These are phyloP conservation scores for Drosophila dives DNA, from an alignment of 2,888 invertebrate species.

Conservation along the genomic window DNA sequence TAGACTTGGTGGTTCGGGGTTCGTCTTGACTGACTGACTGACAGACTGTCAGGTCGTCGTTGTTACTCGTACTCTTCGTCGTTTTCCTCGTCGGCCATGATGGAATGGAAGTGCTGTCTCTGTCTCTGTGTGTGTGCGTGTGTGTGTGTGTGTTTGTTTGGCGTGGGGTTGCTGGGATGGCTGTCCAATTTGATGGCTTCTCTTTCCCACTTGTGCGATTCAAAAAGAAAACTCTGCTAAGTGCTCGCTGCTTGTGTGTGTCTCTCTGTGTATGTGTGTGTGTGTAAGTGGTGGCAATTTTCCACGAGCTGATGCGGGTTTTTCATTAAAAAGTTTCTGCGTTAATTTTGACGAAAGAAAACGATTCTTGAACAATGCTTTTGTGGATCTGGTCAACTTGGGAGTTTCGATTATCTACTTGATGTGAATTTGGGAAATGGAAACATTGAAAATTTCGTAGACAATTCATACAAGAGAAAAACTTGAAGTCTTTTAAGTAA, in stretches of 20 bases:
- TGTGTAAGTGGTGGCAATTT: conserved; percentile 47
- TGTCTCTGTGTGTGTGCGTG: conserved; percentile 29
- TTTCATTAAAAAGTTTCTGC: conserved; percentile 79
- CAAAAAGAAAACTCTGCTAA: conserved; percentile 57
- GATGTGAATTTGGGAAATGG: conserved; percentile 28
- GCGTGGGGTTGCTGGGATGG: conserved; percentile 48
- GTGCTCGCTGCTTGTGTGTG: conserved; percentile 37
- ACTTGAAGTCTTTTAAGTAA: neutral
- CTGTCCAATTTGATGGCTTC: conserved; percentile 49
- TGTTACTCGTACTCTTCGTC: conserved; percentile 27
- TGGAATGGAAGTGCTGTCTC: conserved; percentile 65
- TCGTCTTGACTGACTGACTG: conserved; percentile 66
- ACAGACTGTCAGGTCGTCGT: conserved; percentile 54
- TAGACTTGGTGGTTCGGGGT: conserved; percentile 22
- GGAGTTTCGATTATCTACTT: conserved; percentile 57
- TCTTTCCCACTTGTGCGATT: conserved; percentile 42
- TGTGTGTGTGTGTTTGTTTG: conserved; percentile 23
- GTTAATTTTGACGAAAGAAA: conserved; percentile 76
- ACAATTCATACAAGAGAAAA: neutral
- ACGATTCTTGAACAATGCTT: conserved; percentile 60
- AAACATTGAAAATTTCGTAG: conserved; percentile 15
- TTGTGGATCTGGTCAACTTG: conserved; percentile 50
- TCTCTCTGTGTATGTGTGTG: conserved; percentile 9
- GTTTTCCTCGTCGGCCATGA: conserved; percentile 70
- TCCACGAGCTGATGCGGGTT: conserved; percentile 69